Base-by-base conservation (phyloP, 2,888 invertebrate genomes). In the Patella caerulea region DNA sequence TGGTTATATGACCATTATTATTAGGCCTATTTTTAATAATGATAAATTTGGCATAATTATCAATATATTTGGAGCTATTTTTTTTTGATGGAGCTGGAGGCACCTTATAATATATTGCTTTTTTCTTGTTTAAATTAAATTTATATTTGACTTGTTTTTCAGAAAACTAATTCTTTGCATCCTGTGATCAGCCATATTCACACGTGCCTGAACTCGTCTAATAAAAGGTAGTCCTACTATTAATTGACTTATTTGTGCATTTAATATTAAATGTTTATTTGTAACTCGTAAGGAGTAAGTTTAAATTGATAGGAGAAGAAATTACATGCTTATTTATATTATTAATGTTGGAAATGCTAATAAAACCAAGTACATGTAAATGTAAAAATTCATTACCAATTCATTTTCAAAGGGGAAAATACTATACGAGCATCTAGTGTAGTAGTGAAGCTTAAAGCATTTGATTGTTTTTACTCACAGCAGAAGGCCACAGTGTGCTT, bases 121-220 rank as follows among this genome's bases (percentile, higher is more conserved):
- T 45, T 34, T 45, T 45, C 45, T 45, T 45, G 45, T 45, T 5
- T 45, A 9, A 45, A 45, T 45, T 45, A 45, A 9, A 1, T 45
- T 45, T 45, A 7, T 45, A 9, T 45, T 45, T 45, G 9, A 45
- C 45, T 9, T 45, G 1, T 45, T 45, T 45, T 77, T 70, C 77
- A 83, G 83, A 81, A 82, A 65, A 56, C 72, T 14, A 73, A 76
- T 52, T 71, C 52, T 59, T 75, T 82, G 9, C 82, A 84, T 34
- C 84, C 84, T 72, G 74, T 82, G n/a, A 56, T 85, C 12, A 81
- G 85, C 52, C 75, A 83, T 74, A 81, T 85, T 29, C 83, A 86
- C 71, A 83, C 73, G 69, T 80, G 81, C 65, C 78, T 86, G 52
- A 83, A 83, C 71, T 82, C 81, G 29, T 78, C 82, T 14, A 82